Evolutionary conservation across 2,113 vertebrate species (phyloP).

Genomic region (Phyllostomus hastatus): DNA sequence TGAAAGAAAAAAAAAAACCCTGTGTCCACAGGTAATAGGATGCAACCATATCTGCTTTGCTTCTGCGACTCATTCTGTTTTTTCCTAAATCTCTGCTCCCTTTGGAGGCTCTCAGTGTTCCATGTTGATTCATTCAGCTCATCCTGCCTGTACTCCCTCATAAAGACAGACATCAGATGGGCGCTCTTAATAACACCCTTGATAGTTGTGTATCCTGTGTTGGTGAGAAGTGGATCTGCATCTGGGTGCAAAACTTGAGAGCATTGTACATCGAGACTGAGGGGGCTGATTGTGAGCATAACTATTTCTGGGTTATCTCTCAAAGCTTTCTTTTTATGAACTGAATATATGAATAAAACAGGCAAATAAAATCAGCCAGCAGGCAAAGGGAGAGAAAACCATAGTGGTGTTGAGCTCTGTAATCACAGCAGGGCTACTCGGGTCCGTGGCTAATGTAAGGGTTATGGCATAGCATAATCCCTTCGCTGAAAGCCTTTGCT

Average conservation of each 20-base stretch:
- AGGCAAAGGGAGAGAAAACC: conserved; percentile 56
- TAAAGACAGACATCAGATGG: conserved; percentile 37
- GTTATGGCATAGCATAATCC: conserved; percentile 97
- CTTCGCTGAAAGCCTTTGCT: conserved; percentile 91
- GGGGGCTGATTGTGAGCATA: conserved; percentile 71
- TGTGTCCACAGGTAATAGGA: conserved; percentile 16
- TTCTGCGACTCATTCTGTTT: neutral
- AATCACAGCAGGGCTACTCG: conserved; percentile 82
- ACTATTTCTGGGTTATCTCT: conserved; percentile 83
- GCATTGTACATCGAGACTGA: neutral
- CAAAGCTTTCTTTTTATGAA: conserved; percentile 84
- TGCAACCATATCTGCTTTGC: neutral
- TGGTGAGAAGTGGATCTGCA: conserved; percentile 14
- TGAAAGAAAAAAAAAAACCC: neutral
- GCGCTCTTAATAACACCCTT: neutral
- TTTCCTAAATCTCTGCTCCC: conserved; percentile 10
- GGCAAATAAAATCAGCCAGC: neutral
- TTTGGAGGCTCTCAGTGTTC: conserved; percentile 49
- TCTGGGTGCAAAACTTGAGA: conserved; percentile 28
- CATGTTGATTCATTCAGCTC: conserved; percentile 64
- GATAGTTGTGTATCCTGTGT: neutral
- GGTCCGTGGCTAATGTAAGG: conserved; percentile 95
- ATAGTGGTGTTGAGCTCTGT: conserved; percentile 81
- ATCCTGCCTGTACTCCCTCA: conserved; percentile 50
- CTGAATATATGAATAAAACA: conserved; percentile 49